Base-by-base conservation (phyloP, 2,113 vertebrate species). In the Elaphurus davidianus region DNA sequence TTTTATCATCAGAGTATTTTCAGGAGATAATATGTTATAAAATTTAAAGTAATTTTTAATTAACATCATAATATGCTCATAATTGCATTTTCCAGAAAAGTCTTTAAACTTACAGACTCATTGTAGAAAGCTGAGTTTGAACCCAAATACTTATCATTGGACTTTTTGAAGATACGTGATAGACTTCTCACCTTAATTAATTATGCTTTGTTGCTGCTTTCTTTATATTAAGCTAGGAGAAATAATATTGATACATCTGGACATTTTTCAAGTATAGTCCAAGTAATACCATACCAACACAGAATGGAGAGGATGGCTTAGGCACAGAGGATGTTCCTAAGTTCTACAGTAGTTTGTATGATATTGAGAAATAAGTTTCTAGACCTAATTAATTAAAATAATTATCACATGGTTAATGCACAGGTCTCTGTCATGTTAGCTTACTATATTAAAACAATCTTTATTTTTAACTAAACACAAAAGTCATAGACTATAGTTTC, bases 1-100 rank as follows among this genome's bases (percentile, higher is more conserved):
- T 96, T 96, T 98, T 97, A 97, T 96, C 94, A 97, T 93, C 91
- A 96, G 87, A 96, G 62, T 93, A 95, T 97, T 97, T 97, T 92
- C 13, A 47, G 79, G n/a, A 98, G 94, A 94, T 96, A 96, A 97
- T 94, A 96, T 54, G 12, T 97, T 98, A 94, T 95, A 97, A 97
- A 96, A 95, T 88, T 85, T 97, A 87, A 97, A 97, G 95, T 94
- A 96, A 92, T 92, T 97, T 96, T 96, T 96, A 97, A 98, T 97
- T 98, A 98, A 91, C 62, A 98, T 54, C 47, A 54, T 90, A 95
- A 91, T 97, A 90, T 92, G 52, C 33, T 97, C 95, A 84, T 97
- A 97, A 98, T 88, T 98, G 16, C 79, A 90, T 97, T 97, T 97
- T 74, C 84, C 89, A 96, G 78, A 91, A 96, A 96, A 84, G 93